Conservation (phyloP, 2,113 vertebrate genomes). For the Asarcornis scutulata region DNA sequence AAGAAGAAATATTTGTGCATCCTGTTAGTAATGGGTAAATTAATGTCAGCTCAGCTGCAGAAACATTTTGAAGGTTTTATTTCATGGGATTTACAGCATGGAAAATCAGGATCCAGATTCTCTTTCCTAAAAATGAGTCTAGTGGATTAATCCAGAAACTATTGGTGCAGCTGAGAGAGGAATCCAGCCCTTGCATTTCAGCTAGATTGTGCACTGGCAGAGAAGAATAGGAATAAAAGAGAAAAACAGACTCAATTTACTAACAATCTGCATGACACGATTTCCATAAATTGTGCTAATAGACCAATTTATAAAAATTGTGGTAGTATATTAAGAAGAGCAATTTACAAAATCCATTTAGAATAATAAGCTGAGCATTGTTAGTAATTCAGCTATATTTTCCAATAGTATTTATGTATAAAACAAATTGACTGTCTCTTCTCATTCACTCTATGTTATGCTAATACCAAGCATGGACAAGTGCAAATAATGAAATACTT, state of each 20-base stretch:
- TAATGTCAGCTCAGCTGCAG: slow-evolving; percentile 30
- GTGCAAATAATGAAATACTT: slow-evolving; percentile 29
- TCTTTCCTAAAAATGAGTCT: not conserved
- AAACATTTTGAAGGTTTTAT: slow-evolving; percentile 18
- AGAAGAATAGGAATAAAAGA: slow-evolving; percentile 28
- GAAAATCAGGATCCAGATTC: not conserved
- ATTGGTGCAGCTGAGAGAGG: not conserved
- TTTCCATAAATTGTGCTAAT: slow-evolving; percentile 69
- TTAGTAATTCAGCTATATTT: slow-evolving; percentile 47
- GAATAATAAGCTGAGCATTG: slow-evolving; percentile 49
- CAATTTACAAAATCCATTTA: slow-evolving; percentile 66
- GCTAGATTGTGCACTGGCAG: not conserved
- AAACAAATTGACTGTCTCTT: slow-evolving; percentile 58
- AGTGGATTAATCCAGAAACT: not conserved
- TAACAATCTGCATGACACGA: slow-evolving; percentile 38
- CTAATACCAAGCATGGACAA: slow-evolving; percentile 7
- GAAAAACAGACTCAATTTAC: slow-evolving; percentile 54
- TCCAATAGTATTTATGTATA: slow-evolving; percentile 31
- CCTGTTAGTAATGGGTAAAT: not conserved
- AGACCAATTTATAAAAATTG: slow-evolving; percentile 70
- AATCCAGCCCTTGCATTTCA: slow-evolving; percentile 1
- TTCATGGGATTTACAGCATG: not conserved
- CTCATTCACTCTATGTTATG: slow-evolving; percentile 12
- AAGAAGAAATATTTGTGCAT: slow-evolving; percentile 35
- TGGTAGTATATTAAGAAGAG: slow-evolving; percentile 40